Percentiles rank a stretch among this genome's conserved stretches.
These are phyloP conservation scores for Catostomus latipinnis DNA, from an alignment of 2,797 vertebrate genomes.

Conservation along the genomic window DNA sequence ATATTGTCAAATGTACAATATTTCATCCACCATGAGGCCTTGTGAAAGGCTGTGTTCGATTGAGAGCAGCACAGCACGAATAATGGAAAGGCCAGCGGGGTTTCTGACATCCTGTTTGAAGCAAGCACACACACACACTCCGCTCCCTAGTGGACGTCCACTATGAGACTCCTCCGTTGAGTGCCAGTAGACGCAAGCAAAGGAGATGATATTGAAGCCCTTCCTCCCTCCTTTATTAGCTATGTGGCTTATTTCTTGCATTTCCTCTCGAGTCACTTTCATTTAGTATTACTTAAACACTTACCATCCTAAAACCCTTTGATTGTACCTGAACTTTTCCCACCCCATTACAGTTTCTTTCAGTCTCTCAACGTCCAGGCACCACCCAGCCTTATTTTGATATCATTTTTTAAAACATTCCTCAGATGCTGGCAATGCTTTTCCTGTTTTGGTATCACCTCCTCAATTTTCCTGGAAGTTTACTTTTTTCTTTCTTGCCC, in stretches of 20 bases:
- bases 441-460: constrained; percentile 79
- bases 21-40: constrained; percentile 43
- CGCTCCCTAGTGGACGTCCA: constrained; percentile 30
- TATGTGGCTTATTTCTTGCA: constrained; percentile 51
- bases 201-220: constrained; percentile 44
- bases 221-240: constrained; percentile 20
- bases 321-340: constrained; percentile 71
- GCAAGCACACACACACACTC: constrained; percentile 32
- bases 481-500: constrained; percentile 57
- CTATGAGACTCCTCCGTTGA: constrained; percentile 41
- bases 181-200: constrained; percentile 36
- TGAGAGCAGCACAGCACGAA: constrained; percentile 68
- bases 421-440: constrained; percentile 77
- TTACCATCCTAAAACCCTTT: constrained; percentile 60
- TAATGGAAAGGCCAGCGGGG: constrained; percentile 73
- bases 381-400: constrained; percentile 73
- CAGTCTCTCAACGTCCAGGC: constrained; percentile 68
- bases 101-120: constrained; percentile 70
- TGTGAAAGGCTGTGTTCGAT: constrained; percentile 71
- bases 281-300: constrained; percentile 64
- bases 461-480: constrained; percentile 65
- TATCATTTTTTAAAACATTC: constrained; percentile 71
- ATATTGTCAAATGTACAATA: constrained; percentile 39
- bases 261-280: constrained; percentile 65
- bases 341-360: constrained; percentile 75